Base-by-base conservation (phyloP, 2,888 invertebrate genomes). In the Capitulum mitella region DNA sequence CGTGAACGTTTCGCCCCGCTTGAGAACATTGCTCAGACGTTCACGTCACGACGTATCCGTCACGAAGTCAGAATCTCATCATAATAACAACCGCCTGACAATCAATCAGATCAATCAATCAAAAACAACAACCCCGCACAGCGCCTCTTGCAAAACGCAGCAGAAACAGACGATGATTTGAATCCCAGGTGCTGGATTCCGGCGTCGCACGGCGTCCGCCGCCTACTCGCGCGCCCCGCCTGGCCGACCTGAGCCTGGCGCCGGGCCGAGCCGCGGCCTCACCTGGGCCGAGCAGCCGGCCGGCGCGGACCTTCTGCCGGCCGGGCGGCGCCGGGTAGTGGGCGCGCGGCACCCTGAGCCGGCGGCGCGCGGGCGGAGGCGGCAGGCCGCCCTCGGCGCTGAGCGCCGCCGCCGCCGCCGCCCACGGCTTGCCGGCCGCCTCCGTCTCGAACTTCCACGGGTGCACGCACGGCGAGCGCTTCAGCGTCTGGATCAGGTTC, bases 401-500 rank as follows among this genome's bases (percentile, higher is more conserved):
- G 51, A 22, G 14, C 19, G 48, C 78, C 3, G 77, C 54, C n/a
- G 80, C 78, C 58, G 74, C 58, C 61, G 43, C 80, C 80, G 22
- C 43, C 64, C 32, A 43, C 70, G 61, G 48, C 48, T 51, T 51
- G 43, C 37, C 26, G 12, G 19, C 10, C 32, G 84, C 90, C 90
- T 3, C 89, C 89, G 82, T 91, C 92, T 92, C 14, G 12, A 26
- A 19, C 51, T 22, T 10, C 51, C 51, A 5, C 1, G 51, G 51
- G 51, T 51, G 84, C 26, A 37, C 43, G 37, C n/a, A 92, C 0
- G 96, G 95, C 51, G 95, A 94, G 80, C 96, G 92, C 79, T 93
- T 92, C 81, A 97, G 89, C 5, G 96, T 94, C 89, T 97, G 93
- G 82, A 93, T 89, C 81, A 94, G 89, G 85, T 95, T 95, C 79